Base-by-base conservation (phyloP, 2,888 invertebrate species). In the Zeuzera pyrina region DNA sequence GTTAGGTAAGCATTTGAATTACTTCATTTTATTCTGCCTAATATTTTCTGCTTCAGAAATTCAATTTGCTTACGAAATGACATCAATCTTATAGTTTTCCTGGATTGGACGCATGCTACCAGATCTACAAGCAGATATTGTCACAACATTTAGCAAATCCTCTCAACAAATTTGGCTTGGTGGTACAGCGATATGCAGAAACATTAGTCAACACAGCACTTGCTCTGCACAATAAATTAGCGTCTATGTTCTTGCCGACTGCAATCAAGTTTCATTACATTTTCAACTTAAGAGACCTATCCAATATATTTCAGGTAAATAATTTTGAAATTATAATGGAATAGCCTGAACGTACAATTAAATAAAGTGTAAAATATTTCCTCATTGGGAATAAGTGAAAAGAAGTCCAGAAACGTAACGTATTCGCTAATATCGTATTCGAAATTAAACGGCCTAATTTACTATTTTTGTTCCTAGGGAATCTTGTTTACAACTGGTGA, bases 181-280 rank as follows among this genome's bases (percentile, higher is more conserved):
- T 57, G 0, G 85, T 94, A 0, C 76, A 83, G 36, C 88, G 88
- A 42, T 76, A 89, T 28, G 73, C 87, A 0, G 85, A 87, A 15
- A 60, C 77, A 0, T 50, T 97, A 7, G 89, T 96, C 0, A 72
- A 84, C 8, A 88, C 91, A 0, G 94, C 95, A 0, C 79, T 97
- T 3, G 72, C 81, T 2, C 77, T 97, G 13, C 97, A 97, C 64
- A 81, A 83, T 25, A 92, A 91, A 64, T 87, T 97, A 5, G 74
- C 89, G 0, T 62, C 88, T 2, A 87, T 87, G 0, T 97, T 97
- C 74, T 79, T 97, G 41, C 97, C 97, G 0, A 97, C 97, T 0
- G 97, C 97, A 12, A 85, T 94, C 45, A 97, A 96, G 74, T 97
- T 97, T 66, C 97, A 97, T 67, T 98, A 98, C 57, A 87, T 92